Evolutionary conservation across 2,113 vertebrate genomes (phyloP), one percentile per base, ranked within the genome.

Genomic region (Macquaria australasica): DNA sequence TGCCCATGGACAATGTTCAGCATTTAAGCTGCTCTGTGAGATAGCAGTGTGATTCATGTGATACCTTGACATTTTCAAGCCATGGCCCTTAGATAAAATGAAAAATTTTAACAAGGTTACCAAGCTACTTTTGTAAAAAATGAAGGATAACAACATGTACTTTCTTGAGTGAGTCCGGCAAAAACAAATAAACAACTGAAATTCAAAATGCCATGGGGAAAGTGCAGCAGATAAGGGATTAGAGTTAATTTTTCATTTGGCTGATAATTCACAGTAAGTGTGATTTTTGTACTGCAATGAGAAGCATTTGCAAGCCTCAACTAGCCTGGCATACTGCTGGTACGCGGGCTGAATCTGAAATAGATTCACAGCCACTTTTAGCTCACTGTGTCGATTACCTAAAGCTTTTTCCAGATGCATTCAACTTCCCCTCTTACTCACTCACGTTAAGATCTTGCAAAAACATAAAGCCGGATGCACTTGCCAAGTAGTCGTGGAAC

Each of bases 41-140:
- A 85, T 37, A 59, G 37, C 25, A 4, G 23, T 0, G 55, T 34
- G 74, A 77, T 91, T 84, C 74, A 73, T 87, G 71, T 81, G 81
- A 84, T 88, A 73, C 43, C 84, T 58, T 93, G 89, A 88, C 91
- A 92, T 91, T 92, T 92, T 28, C 37, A 37, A 85, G 53, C 55
- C 34, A 1, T 9, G 63, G 63, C 31, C 51, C 37, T 59, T 1
- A 31, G 56, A 88, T 73, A 43, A 76, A 83, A 86, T 43, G 25
- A 84, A 60, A 53, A 79, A 78, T 82, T 83, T 68, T 82, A 82
- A 81, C 76, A 56, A 82, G 28, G 71, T 79, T 79, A 73, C 62
- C 7, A 8, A 66, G 34, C 43, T 21, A 43, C 62, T 48, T 70
- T 50, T 43, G 11, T 79, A 28, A 62, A 62, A 91, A 88, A 74